Conservation (phyloP, 1,140 invertebrate genomes). For the Neoseiulus cucumeris region DNA sequence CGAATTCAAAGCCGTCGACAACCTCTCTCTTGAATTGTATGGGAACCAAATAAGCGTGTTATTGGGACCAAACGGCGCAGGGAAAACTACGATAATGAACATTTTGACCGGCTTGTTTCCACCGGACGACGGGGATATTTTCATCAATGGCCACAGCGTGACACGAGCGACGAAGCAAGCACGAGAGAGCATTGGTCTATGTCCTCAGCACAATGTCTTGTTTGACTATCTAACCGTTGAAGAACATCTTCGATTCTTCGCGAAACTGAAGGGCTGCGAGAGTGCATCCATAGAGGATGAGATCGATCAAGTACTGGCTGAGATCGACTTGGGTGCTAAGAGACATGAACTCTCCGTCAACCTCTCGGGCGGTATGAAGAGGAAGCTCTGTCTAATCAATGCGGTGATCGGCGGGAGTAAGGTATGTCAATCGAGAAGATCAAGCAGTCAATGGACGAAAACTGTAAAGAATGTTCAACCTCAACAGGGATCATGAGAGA, state of each 20-base stretch:
- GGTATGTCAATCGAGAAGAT: too few relatives aligned
- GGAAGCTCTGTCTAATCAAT: constrained; percentile 64
- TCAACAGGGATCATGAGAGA: constrained; percentile 16
- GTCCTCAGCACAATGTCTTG: constrained; percentile 31
- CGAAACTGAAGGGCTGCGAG: constrained; percentile 39
- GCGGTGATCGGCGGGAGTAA: constrained; percentile 47
- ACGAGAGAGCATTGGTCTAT: constrained; percentile 48
- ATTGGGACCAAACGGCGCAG: constrained; percentile 65
- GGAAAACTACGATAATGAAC: constrained; percentile 59
- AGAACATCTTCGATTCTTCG: constrained; percentile 15
- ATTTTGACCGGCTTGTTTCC: constrained; percentile 51
- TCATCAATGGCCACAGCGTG: constrained; percentile 44
- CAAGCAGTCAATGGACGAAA: constrained; percentile 18
- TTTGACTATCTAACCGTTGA: constrained; percentile 28
- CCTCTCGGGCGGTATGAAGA: constrained; percentile 63
- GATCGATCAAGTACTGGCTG: constrained; percentile 25
- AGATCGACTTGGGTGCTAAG: constrained; percentile 37
- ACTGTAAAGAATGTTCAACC: too few relatives aligned
- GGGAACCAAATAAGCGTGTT: constrained; percentile 64
- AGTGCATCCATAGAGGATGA: constrained; percentile 32
- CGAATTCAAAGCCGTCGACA: constrained; percentile 43
- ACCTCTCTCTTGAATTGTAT: constrained; percentile 46
- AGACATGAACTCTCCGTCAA: constrained; percentile 43
- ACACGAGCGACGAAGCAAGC: constrained; percentile 33
- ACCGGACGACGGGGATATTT: constrained; percentile 43